Evolutionary conservation across 2,797 vertebrate species (phyloP).

Genomic region (Erethizon dorsatum): DNA sequence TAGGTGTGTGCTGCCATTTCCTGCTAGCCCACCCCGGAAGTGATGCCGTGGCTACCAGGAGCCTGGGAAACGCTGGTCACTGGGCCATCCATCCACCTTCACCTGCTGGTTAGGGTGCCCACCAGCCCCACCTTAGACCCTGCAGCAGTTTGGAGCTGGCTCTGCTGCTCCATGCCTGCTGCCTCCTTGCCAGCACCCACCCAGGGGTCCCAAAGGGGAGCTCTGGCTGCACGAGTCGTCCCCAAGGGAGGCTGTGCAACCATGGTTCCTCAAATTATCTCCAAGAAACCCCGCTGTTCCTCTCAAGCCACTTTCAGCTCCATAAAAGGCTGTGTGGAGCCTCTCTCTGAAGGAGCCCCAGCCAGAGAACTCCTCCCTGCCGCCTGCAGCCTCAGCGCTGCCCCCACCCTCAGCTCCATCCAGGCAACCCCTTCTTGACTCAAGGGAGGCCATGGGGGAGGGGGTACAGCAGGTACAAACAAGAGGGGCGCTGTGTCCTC

Average conservation of each 20-base stretch:
- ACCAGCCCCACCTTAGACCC: neutral
- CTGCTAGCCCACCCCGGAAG: neutral
- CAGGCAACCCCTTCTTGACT: neutral
- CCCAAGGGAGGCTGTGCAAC: neutral
- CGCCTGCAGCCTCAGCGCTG: neutral
- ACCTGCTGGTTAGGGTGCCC: neutral
- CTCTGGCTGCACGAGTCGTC: neutral
- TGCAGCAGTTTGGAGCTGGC: neutral
- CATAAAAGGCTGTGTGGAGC: constrained; percentile 79
- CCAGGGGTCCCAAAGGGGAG: neutral
- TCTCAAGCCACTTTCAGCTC: constrained; percentile 61
- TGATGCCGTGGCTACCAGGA: neutral
- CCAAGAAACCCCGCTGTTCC: constrained; percentile 8
- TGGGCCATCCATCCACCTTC: too few species aligned
- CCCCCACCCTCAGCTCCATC: neutral
- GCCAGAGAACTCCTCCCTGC: constrained; percentile 62
- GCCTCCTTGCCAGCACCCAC: neutral
- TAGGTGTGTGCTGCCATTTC: neutral
- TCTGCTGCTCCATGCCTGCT: rapidly evolving
- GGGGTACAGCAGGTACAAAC: neutral
- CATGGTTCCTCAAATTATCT: neutral
- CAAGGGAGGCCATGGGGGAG: neutral
- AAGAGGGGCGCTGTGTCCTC: neutral
- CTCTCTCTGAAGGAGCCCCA: constrained; percentile 9
- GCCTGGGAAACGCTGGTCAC: constrained; percentile 44